phyloP scores from a whole-genome alignment of 2,888 invertebrate species.

The Diaperis boleti region DNA sequence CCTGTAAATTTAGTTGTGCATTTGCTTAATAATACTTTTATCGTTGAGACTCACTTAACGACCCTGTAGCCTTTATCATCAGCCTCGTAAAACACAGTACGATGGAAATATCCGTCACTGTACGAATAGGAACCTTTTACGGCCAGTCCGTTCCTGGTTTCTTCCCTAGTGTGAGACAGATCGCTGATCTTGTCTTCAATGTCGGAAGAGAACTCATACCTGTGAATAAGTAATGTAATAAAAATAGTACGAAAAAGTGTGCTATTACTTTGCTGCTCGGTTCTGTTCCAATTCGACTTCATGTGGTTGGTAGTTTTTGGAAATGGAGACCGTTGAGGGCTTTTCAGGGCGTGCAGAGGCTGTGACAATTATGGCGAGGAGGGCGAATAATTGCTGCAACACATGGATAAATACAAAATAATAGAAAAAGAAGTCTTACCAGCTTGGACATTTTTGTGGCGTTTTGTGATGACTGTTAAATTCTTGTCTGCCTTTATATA shows the following conservation, averaged over 20 bases:
- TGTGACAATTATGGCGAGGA: neutral
- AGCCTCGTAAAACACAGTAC: conserved; percentile 71
- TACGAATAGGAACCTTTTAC: conserved; percentile 71
- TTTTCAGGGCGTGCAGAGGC: neutral
- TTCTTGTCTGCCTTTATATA: too few relatives aligned
- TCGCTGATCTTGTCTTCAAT: conserved; percentile 68
- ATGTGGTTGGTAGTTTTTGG: conserved; percentile 26
- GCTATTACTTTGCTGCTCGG: conserved; percentile 26
- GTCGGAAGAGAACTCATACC: conserved; percentile 66
- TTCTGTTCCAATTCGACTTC: conserved; percentile 34
- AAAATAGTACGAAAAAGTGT: neutral
- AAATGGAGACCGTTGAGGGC: conserved; percentile 9
- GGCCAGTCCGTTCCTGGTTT: conserved; percentile 65
- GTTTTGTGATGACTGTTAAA: too few relatives aligned
- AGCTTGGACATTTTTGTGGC: neutral
- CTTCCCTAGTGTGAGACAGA: conserved; percentile 63
- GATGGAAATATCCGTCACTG: conserved; percentile 71
- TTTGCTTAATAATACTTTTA: conserved; percentile 54
- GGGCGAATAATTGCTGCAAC: neutral
- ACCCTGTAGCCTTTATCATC: conserved; percentile 74
- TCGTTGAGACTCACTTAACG: conserved; percentile 67
- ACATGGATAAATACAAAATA: neutral
- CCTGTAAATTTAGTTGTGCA: neutral
- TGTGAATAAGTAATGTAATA: too few relatives aligned
- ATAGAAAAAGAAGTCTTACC: neutral